Conservation (phyloP, 1,140 invertebrate species). For the Heliconius hermathena region DNA sequence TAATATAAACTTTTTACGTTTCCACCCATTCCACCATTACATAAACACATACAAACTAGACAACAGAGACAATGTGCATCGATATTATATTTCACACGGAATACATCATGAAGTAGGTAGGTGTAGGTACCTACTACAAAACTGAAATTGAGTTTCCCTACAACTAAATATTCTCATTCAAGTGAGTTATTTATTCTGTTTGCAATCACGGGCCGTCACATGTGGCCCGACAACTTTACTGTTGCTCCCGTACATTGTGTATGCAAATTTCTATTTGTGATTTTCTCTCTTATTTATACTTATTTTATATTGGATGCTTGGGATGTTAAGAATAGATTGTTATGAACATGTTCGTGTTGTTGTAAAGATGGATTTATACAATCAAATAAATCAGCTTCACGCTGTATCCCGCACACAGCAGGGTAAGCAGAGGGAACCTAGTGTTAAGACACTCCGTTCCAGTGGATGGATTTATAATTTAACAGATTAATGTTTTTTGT, state of each 20-base stretch:
- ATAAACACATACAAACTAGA: neutral
- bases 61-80: slow-evolving; percentile 22
- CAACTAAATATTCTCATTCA: slow-evolving; percentile 39
- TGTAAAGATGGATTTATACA: neutral
- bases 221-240: slow-evolving; percentile 40
- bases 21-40: neutral
- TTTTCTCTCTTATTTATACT: slow-evolving; percentile 27
- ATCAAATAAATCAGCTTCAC: no score
- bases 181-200: slow-evolving; percentile 37
- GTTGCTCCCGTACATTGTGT: slow-evolving; percentile 34
- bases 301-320: slow-evolving; percentile 21
- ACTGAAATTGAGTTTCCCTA: slow-evolving; percentile 34
- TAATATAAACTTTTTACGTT: no score
- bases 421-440: no score
- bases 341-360: neutral
- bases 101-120: slow-evolving; percentile 16
- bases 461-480: no score
- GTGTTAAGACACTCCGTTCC: no score
- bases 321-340: slow-evolving; percentile 1
- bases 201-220: slow-evolving; percentile 41
- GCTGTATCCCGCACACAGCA: no score
- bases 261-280: slow-evolving; percentile 45
- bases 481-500: neutral
- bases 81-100: slow-evolving; percentile 28
- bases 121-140: slow-evolving; percentile 3